Conservation (phyloP, 2,113 vertebrate species). For the Vidua macroura region DNA sequence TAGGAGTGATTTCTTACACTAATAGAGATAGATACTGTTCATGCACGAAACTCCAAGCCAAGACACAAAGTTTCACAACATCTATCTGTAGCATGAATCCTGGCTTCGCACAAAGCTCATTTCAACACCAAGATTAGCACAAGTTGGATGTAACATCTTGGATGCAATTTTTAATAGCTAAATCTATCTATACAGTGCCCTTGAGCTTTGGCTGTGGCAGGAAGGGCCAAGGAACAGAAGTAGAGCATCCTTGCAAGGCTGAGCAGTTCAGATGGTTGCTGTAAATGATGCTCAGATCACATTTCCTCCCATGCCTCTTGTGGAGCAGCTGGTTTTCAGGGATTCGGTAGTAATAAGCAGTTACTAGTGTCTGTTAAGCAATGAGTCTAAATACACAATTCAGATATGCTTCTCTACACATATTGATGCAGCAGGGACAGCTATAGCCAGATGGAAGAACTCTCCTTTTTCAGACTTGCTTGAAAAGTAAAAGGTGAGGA, state of each 20-base stretch:
- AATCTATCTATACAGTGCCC: not conserved
- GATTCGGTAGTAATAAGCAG: not conserved
- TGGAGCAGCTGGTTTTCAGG: conserved; percentile 25
- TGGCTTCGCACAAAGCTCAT: not conserved
- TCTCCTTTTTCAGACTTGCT: not conserved
- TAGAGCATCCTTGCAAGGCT: not conserved
- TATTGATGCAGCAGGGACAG: not conserved
- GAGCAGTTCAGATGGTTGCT: not conserved
- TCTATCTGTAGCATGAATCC: not conserved
- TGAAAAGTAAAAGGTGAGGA: not conserved
- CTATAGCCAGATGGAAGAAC: not conserved
- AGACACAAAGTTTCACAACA: not conserved
- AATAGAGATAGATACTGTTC: not conserved
- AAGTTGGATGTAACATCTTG: not conserved
- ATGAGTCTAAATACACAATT: conserved; percentile 17
- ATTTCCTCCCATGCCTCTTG: conserved; percentile 11
- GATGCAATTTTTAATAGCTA: not conserved
- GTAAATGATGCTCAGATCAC: conserved; percentile 21
- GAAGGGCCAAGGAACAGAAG: not conserved
- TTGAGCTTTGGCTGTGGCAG: not conserved
- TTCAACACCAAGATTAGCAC: not conserved
- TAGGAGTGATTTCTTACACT: not conserved
- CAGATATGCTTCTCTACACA: not conserved
- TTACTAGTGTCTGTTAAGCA: not conserved
- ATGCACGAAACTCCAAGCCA: not conserved